These are phyloP conservation scores for Phaethon lepturus DNA, from an alignment of 2,113 vertebrate species.

Conservation along the genomic window DNA sequence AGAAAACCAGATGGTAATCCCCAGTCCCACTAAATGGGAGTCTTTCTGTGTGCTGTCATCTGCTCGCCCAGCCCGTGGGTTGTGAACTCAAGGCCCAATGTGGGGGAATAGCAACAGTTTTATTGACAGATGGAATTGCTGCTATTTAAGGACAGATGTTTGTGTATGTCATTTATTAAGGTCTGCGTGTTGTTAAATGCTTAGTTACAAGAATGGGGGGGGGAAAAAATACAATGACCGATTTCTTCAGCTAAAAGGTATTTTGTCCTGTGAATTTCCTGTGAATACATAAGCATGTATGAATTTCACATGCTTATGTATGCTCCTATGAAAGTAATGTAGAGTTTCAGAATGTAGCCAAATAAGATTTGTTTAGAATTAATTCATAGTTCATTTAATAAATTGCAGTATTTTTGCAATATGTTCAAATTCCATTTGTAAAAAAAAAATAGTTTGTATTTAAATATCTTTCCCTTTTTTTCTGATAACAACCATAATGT, in stretches of 20 bases:
- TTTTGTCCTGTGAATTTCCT: not conserved
- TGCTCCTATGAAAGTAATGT: not conserved
- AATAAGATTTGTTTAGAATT: not conserved
- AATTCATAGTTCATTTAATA: not conserved
- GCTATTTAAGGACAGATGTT: not conserved
- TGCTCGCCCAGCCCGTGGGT: accelerated
- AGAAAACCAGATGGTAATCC: slow-evolving; percentile 20
- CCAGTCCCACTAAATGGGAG: not conserved
- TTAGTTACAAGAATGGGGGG: not conserved
- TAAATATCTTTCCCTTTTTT: not conserved
- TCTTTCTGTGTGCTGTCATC: not conserved
- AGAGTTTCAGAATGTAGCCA: not conserved
- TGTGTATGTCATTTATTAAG: not conserved
- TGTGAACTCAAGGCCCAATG: not conserved
- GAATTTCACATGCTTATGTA: not conserved
- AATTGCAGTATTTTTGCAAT: not conserved
- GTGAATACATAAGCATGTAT: too few species aligned
- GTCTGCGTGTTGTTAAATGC: not conserved
- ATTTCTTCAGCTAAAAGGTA: not conserved
- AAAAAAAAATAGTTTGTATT: not conserved
- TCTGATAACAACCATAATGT: not conserved
- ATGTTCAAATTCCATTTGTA: not conserved
- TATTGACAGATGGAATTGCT: not conserved
- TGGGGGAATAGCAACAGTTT: not conserved
- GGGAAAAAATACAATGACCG: accelerated